A percentile compares a stretch with the other conserved stretches of the same genome.
Evolutionary conservation across 2,888 invertebrate genomes (phyloP).

Genomic region (Hirtodrosophila trivittata): DNA sequence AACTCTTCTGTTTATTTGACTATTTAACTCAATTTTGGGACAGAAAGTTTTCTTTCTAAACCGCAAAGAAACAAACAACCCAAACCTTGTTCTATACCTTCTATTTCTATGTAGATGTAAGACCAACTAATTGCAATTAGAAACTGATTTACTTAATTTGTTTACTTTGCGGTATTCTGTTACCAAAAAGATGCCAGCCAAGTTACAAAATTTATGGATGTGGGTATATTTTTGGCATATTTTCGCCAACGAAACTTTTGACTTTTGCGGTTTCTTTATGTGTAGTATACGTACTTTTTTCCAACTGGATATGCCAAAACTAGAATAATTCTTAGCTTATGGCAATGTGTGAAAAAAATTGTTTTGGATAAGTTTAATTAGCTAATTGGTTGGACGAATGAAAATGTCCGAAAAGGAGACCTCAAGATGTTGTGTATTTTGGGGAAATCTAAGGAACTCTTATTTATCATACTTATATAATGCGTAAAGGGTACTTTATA

Average conservation of each 20-base stretch:
- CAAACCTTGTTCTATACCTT: conserved; percentile 10
- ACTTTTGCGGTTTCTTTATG: conserved; percentile 62
- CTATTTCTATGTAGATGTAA: conserved; percentile 1
- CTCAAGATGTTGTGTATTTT: too few species aligned
- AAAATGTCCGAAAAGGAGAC: too few species aligned
- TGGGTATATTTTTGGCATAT: conserved; percentile 70
- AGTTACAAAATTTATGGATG: conserved; percentile 64
- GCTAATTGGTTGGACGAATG: conserved; percentile 37
- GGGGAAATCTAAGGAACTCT: too few species aligned
- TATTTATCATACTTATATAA: too few species aligned
- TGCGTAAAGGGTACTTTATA: too few species aligned
- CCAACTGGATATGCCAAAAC: conserved; percentile 31
- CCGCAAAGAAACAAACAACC: conserved; percentile 67
- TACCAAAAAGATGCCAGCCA: conserved; percentile 52
- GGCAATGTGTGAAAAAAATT: conserved; percentile 6
- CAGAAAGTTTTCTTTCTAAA: conserved; percentile 36
- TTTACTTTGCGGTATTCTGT: conserved; percentile 74
- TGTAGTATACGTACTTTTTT: too few species aligned
- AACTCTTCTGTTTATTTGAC: conserved; percentile 38
- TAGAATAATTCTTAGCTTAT: conserved; percentile 46
- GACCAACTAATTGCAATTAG: conserved; percentile 70
- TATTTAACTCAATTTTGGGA: conserved; percentile 50
- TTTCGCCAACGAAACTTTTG: conserved; percentile 65
- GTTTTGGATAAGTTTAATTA: conserved; percentile 29
- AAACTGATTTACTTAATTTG: conserved; percentile 80